phyloP scores from a whole-genome alignment of 2,113 vertebrate genomes.

The Cheilinus undulatus region DNA sequence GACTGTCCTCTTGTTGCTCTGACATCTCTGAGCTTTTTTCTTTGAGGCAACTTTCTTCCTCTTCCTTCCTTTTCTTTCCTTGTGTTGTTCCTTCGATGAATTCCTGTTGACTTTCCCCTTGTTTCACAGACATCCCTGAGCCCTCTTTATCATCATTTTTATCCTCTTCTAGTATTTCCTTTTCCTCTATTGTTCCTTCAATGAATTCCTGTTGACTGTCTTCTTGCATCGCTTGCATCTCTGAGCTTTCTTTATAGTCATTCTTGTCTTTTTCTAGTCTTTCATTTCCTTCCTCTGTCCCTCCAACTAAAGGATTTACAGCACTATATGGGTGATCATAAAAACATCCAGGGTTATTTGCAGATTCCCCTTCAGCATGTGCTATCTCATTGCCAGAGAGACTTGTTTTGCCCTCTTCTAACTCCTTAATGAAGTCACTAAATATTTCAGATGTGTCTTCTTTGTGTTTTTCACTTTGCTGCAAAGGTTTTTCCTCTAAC shows the following conservation, averaged over 20 bases:
- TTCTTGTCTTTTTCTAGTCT: slow-evolving; percentile 3
- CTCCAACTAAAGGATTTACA: neutral
- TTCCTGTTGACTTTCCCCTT: slow-evolving; percentile 1
- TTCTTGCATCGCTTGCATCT: neutral
- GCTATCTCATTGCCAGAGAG: neutral
- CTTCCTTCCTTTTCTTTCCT: slow-evolving; percentile 10
- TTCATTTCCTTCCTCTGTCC: neutral
- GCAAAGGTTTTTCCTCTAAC: neutral
- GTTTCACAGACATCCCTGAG: neutral
- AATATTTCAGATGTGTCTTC: neutral
- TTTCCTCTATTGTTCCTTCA: neutral
- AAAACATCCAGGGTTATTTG: neutral
- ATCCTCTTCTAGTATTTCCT: slow-evolving; percentile 2
- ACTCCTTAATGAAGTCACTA: neutral
- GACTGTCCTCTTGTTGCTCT: slow-evolving; percentile 1
- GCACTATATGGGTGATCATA: slow-evolving; percentile 7
- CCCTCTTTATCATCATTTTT: neutral
- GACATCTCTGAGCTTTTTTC: neutral
- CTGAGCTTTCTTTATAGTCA: neutral
- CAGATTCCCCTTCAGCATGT: neutral
- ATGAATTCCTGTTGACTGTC: neutral
- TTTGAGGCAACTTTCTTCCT: neutral
- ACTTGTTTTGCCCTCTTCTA: neutral
- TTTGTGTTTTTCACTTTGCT: slow-evolving; percentile 7
- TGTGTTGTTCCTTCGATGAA: neutral